Percentiles rank a stretch among this genome's conserved stretches.
Conservation (phyloP, 2,888 invertebrate genomes). For the Epirrhoe tristata region DNA sequence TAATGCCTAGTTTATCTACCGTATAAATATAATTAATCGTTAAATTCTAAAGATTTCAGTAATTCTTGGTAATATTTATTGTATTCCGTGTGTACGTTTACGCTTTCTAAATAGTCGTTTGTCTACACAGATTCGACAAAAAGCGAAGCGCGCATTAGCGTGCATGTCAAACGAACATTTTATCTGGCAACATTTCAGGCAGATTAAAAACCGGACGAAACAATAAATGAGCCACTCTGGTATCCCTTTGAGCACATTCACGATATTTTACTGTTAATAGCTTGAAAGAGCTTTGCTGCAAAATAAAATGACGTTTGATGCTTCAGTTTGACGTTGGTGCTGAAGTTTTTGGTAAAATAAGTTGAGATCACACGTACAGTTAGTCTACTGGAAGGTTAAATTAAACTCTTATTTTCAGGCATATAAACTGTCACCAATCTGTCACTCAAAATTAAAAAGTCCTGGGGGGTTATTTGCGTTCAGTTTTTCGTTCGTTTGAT, state of each 20-base stretch:
- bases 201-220: constrained; percentile 49
- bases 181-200: constrained; percentile 45
- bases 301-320: not conserved
- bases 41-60: no score
- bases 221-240: constrained; percentile 41
- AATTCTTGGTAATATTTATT: no score
- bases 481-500: no score
- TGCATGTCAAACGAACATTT: constrained; percentile 42
- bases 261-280: not conserved
- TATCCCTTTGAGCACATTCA: constrained; percentile 41
- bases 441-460: no score
- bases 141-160: constrained; percentile 41
- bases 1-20: no score
- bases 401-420: no score
- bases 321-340: not conserved
- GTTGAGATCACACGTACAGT: no score
- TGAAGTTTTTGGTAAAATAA: not conserved
- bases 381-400: no score
- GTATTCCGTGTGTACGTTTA: not conserved
- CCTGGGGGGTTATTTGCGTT: no score
- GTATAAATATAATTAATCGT: no score
- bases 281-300: not conserved
- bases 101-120: not conserved
- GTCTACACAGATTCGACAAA: constrained; percentile 13
- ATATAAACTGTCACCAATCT: no score